phyloP scores from a whole-genome alignment of 1,140 invertebrate species.

The Bombus breviceps region DNA sequence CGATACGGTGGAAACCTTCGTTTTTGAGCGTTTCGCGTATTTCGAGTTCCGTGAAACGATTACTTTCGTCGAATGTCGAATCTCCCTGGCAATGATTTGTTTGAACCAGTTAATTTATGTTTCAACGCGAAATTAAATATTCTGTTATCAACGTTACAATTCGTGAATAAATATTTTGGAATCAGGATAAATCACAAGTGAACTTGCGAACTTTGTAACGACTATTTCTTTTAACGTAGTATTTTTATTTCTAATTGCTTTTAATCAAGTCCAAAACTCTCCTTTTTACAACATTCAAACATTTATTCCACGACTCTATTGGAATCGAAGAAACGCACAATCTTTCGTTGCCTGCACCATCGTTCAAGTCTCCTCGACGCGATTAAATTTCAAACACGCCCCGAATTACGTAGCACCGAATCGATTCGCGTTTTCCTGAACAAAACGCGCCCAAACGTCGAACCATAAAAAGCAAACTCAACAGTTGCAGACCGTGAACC shows the following conservation, averaged over 20 bases:
- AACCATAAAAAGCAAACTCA: conserved; percentile 14
- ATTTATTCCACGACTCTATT: too few relatives aligned
- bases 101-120: too few relatives aligned
- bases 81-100: too few relatives aligned
- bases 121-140: too few relatives aligned
- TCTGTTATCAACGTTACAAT: too few relatives aligned
- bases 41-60: not conserved
- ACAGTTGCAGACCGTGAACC: conserved; percentile 58
- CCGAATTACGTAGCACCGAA: not conserved
- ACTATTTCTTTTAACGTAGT: too few relatives aligned
- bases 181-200: not conserved
- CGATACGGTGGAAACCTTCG: not conserved
- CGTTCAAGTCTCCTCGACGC: conserved; percentile 34
- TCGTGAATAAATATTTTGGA: not conserved
- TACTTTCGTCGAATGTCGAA: not conserved
- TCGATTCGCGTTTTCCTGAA: conserved; percentile 8
- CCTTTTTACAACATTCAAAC: not conserved
- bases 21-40: not conserved
- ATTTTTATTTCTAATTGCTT: too few relatives aligned
- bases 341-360: conserved; percentile 30
- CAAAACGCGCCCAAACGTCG: not conserved
- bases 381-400: conserved; percentile 39
- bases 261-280: too few relatives aligned
- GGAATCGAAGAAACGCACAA: not conserved
- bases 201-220: too few relatives aligned